Percentiles rank a stretch among this genome's conserved stretches.
These are phyloP conservation scores for Bombus huntii DNA, from an alignment of 1,140 invertebrate species.

Conservation along the genomic window DNA sequence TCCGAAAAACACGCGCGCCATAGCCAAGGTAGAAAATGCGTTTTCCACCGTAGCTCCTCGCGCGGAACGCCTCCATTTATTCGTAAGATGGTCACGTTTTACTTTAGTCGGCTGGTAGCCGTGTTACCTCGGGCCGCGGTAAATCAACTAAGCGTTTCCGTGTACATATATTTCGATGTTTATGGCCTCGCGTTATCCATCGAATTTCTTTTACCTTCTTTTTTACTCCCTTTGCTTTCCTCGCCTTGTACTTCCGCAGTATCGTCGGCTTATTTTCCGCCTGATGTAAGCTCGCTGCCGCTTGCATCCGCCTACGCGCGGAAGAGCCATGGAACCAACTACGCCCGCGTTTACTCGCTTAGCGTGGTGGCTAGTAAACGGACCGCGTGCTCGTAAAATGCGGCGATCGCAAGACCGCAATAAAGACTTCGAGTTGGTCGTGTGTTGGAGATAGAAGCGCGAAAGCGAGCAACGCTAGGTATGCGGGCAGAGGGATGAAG, in stretches of 20 bases:
- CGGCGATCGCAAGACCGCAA: slow-evolving; percentile 66
- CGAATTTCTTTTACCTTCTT: background rate
- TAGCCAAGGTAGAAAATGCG: background rate
- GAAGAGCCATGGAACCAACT: background rate
- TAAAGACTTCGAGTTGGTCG: slow-evolving; percentile 62
- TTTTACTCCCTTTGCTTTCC: background rate
- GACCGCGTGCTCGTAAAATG: slow-evolving; percentile 66
- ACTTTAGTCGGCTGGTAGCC: slow-evolving; percentile 33
- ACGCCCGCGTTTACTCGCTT: slow-evolving; percentile 5
- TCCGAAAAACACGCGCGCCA: background rate
- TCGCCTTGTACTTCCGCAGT: background rate
- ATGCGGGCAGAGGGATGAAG: background rate
- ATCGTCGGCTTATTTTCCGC: background rate
- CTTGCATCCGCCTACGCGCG: background rate
- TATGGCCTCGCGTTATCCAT: slow-evolving; percentile 12
- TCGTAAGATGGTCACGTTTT: slow-evolving; percentile 54
- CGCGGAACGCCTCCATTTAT: slow-evolving; percentile 7
- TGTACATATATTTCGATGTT: slow-evolving; percentile 41
- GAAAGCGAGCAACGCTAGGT: background rate
- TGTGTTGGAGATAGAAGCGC: slow-evolving; percentile 12
- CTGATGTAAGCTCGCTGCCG: background rate
- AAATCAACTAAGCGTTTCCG: slow-evolving; percentile 50
- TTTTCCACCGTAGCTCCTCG: background rate
- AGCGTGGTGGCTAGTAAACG: slow-evolving; percentile 46
- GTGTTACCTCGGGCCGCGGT: slow-evolving; percentile 31